Conservation (phyloP, 1,140 invertebrate genomes). For the Saccostrea cuccullata region DNA sequence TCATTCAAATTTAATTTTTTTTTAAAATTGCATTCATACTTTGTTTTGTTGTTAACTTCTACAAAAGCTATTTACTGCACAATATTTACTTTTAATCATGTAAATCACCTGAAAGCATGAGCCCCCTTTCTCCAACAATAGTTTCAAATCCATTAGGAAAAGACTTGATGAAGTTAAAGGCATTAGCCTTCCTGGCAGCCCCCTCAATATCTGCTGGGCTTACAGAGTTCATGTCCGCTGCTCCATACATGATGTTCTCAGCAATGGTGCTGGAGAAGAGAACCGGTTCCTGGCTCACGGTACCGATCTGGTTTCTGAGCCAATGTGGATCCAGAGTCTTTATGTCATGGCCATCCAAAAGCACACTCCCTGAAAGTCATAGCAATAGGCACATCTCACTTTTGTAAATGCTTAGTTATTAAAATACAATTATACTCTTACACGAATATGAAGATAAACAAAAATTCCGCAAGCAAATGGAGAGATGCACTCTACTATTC, state of each 20-base stretch:
- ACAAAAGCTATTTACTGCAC: too few relatives aligned
- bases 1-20: too few relatives aligned
- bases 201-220: slow-evolving; percentile 73
- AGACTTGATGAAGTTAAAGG: slow-evolving; percentile 76
- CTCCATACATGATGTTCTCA: slow-evolving; percentile 80
- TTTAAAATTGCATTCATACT: too few relatives aligned
- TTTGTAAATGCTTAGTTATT: too few relatives aligned
- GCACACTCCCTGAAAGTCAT: slow-evolving; percentile 64
- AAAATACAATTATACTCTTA: too few relatives aligned
- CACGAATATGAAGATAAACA: too few relatives aligned
- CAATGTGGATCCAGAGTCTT: slow-evolving; percentile 76
- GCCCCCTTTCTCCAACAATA: slow-evolving; percentile 80
- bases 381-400: background rate
- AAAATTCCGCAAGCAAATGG: too few relatives aligned
- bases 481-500: too few relatives aligned
- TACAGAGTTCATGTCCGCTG: slow-evolving; percentile 70
- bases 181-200: slow-evolving; percentile 79
- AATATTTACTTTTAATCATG: background rate
- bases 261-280: slow-evolving; percentile 79
- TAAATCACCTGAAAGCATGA: slow-evolving; percentile 77
- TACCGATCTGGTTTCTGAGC: slow-evolving; percentile 77
- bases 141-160: slow-evolving; percentile 80
- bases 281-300: slow-evolving; percentile 79
- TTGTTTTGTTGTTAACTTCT: too few relatives aligned
- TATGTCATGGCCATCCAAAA: slow-evolving; percentile 77